phyloP scores from a whole-genome alignment of 35 echinoderm and acorn worm species.

The Apostichopus californicus region DNA sequence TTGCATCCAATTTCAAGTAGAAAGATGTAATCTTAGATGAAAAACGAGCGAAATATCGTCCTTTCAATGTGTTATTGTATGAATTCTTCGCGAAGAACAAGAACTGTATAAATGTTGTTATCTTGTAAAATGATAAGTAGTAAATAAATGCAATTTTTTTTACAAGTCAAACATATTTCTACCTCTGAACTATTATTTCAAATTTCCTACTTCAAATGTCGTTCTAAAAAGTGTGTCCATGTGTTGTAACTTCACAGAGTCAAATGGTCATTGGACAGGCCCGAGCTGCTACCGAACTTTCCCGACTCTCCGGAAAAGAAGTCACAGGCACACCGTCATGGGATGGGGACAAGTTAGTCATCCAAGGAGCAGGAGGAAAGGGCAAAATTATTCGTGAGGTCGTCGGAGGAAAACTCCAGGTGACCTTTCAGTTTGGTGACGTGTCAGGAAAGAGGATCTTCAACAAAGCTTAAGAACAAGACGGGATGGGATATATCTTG shows the following conservation, averaged over 20 bases:
- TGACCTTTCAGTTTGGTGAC: constrained; percentile 66
- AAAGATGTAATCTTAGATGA: no score
- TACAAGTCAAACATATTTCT: no score
- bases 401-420: constrained; percentile 61
- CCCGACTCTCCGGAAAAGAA: constrained; percentile 57
- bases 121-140: no score
- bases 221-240: no score
- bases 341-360: constrained; percentile 74
- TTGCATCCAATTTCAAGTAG: no score
- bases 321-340: constrained; percentile 66
- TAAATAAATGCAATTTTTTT: no score
- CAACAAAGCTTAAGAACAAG: constrained; percentile 63
- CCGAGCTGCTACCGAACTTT: constrained; percentile 14
- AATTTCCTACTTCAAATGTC: no score
- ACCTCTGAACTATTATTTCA: no score
- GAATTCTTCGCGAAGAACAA: no score
- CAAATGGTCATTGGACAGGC: constrained; percentile 18
- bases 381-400: constrained; percentile 62
- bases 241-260: not conserved
- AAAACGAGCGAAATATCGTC: no score
- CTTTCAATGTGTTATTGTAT: no score
- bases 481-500: not conserved
- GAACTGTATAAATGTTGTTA: no score
- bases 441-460: constrained; percentile 65
- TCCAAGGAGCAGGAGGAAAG: constrained; percentile 65